Base-by-base conservation (phyloP, 2,797 vertebrate genomes). In the Argentina silus region DNA sequence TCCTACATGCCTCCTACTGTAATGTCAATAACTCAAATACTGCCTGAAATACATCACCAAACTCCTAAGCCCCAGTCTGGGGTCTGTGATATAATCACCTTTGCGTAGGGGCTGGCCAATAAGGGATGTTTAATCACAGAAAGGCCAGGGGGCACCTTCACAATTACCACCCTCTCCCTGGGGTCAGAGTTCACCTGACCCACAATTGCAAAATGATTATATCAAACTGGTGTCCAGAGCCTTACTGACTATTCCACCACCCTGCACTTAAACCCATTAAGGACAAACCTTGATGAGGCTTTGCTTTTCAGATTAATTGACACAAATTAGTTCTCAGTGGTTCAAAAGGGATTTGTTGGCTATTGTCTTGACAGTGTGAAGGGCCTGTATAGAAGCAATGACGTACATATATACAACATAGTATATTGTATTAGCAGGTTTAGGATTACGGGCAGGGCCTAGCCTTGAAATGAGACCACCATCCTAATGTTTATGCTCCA, bases 151-250 rank as follows among this genome's bases (percentile, higher is more conserved):
- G 89, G 83, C 74, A 71, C 45, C 75, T 75, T 81, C 65, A 74
- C 81, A 81, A 79, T n/a, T 83, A 87, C 88, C 72, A 83, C 7
- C 23, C 15, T 68, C 70, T 53, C 72, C 76, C 79, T 64, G 53
- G 83, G 89, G 89, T 91, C 83, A 86, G 74, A 87, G 88, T 85
- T 90, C 81, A 80, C 27, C 47, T 85, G 87, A 89, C 90, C 87
- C 78, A 68, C 84, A 79, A 77, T 77, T 82, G 73, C 76, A 86
- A 86, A 86, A 90, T 85, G 71, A 91, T 86, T 78, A 84, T 80
- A 88, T 89, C 79, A 88, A 85, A 89, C 81, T 76, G 66, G 83
- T 84, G 81, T 80, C 88, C 76, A 61, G 87, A 87, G 88, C 78
- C 73, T 83, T 75, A 85, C 79, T 82, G 86, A 86, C 77, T 81